These are phyloP conservation scores for Drosophila phalerata DNA, from an alignment of 2,888 invertebrate genomes.

Conservation along the genomic window DNA sequence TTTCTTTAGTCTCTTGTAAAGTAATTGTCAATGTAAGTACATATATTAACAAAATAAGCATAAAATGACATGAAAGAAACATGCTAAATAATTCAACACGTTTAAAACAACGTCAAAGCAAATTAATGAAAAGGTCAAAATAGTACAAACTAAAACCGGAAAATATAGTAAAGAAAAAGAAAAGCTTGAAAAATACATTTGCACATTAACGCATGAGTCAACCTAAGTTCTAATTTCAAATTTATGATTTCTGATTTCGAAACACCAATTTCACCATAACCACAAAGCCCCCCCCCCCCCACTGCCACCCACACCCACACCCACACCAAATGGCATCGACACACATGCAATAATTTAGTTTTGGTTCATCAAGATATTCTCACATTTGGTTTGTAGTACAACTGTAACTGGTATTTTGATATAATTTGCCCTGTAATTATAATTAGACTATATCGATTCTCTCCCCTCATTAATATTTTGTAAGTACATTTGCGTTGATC, in stretches of 20 bases:
- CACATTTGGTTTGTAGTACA: slow-evolving; percentile 60
- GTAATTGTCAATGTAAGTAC: slow-evolving; percentile 79
- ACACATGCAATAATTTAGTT: slow-evolving; percentile 48
- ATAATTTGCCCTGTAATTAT: slow-evolving; percentile 64
- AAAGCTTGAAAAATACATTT: slow-evolving; percentile 86
- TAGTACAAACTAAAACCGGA: slow-evolving; percentile 38
- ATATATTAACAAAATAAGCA: slow-evolving; percentile 35
- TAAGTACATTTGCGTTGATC: slow-evolving; percentile 51
- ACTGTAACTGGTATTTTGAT: slow-evolving; percentile 28
- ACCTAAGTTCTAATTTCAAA: slow-evolving; percentile 78
- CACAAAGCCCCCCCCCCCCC: slow-evolving; percentile 24
- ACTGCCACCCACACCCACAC: slow-evolving; percentile 18
- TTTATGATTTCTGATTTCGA: slow-evolving; percentile 50
- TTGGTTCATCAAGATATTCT: slow-evolving; percentile 30
- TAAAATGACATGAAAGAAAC: slow-evolving; percentile 37
- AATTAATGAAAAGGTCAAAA: slow-evolving; percentile 51
- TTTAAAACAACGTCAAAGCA: slow-evolving; percentile 49
- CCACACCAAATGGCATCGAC: slow-evolving; percentile 36
- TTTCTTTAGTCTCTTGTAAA: slow-evolving; percentile 68
- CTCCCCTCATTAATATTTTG: slow-evolving; percentile 37
- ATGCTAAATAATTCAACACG: slow-evolving; percentile 44
- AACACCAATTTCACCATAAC: slow-evolving; percentile 50
- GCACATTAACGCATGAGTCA: slow-evolving; percentile 86
- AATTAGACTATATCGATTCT: slow-evolving; percentile 27
- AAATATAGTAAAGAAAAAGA: slow-evolving; percentile 40